These are phyloP conservation scores for Chesias legatella DNA, from an alignment of 2,888 invertebrate genomes.

Conservation along the genomic window DNA sequence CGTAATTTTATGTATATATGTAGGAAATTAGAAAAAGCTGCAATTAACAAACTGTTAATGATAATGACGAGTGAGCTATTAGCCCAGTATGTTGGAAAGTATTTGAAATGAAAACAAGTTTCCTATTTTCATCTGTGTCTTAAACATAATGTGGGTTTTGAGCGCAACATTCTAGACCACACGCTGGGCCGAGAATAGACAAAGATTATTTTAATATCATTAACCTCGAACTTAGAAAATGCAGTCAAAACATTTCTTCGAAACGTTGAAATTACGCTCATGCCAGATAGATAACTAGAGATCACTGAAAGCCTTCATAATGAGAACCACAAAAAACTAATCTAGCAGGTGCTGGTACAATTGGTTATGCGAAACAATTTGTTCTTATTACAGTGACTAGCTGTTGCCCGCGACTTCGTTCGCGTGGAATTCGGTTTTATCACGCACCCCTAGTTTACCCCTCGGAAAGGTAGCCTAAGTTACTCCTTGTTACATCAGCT, in stretches of 20 bases:
- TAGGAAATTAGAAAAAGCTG: too few relatives aligned
- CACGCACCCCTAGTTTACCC: too few relatives aligned
- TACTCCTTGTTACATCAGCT: too few relatives aligned
- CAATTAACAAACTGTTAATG: too few relatives aligned
- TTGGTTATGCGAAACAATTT: slow-evolving; percentile 39
- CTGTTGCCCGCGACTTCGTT: too few relatives aligned
- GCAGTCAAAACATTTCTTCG: slow-evolving; percentile 18
- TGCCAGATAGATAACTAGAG: slow-evolving; percentile 39
- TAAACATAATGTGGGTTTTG: slow-evolving; percentile 48
- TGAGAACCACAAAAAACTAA: slow-evolving; percentile 50
- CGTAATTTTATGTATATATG: too few relatives aligned
- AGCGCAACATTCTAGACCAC: slow-evolving; percentile 50
- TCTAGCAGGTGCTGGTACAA: slow-evolving; percentile 41
- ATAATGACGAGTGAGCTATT: too few relatives aligned
- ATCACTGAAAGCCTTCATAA: slow-evolving; percentile 45
- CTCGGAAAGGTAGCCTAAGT: too few relatives aligned
- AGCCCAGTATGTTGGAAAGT: too few relatives aligned
- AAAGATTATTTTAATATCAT: slow-evolving; percentile 47
- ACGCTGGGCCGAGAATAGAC: slow-evolving; percentile 41
- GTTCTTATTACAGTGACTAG: slow-evolving; percentile 24
- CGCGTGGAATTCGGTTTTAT: too few relatives aligned
- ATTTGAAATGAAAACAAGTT: slow-evolving; percentile 3
- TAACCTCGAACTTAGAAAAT: slow-evolving; percentile 60
- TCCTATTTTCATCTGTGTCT: slow-evolving; percentile 16
- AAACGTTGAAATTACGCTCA: slow-evolving; percentile 38